Conservation (phyloP, 1,140 invertebrate genomes). For the Anastrepha obliqua region DNA sequence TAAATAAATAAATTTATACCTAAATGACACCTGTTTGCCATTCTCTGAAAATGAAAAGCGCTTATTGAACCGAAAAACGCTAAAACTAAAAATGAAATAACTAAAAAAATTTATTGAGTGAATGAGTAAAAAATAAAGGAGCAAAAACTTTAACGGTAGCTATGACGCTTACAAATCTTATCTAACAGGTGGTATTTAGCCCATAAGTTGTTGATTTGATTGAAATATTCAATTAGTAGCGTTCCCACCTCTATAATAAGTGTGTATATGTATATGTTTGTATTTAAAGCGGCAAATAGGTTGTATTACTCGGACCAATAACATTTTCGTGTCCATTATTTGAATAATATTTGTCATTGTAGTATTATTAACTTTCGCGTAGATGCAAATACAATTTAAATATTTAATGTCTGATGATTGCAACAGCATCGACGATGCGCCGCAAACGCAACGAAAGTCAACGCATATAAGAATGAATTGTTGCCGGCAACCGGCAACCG, state of each 20-base stretch:
- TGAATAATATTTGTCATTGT: neutral
- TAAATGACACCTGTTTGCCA: neutral
- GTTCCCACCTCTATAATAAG: neutral
- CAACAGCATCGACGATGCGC: neutral
- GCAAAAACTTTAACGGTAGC: too few species aligned
- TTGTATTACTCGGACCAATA: neutral
- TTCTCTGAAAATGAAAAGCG: neutral
- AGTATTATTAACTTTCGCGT: neutral
- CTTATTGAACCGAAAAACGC: neutral
- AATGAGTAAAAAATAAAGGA: neutral
- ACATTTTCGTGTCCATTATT: neutral
- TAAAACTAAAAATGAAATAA: neutral
- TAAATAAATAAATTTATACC: too few species aligned
- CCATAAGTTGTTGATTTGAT: neutral
- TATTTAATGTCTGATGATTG: neutral
- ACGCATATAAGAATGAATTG: neutral
- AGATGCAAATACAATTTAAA: constrained; percentile 37
- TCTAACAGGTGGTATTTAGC: neutral
- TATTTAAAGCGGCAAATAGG: constrained; percentile 19
- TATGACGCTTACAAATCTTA: neutral
- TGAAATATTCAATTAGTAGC: neutral
- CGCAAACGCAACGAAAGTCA: neutral
- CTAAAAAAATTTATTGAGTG: neutral
- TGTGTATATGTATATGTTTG: neutral
- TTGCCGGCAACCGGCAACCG: neutral